Evolutionary conservation across 2,113 vertebrate species (phyloP).

Genomic region (Seriola aureovittata): DNA sequence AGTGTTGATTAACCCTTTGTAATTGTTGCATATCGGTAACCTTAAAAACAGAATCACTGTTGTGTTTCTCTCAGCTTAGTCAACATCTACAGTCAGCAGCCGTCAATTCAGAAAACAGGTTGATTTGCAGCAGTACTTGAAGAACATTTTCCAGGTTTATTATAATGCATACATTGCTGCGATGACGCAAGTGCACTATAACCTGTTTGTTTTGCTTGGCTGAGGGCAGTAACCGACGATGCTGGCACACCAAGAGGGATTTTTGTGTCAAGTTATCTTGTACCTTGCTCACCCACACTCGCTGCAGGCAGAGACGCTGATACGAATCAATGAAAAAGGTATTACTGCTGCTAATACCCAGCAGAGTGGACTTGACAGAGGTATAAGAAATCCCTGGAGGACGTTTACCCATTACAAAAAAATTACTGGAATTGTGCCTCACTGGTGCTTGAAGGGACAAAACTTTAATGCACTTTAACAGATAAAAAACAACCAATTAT

Average conservation of each 20-base stretch:
- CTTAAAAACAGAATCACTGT: constrained; percentile 2
- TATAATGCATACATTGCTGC: background rate
- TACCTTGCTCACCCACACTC: constrained; percentile 15
- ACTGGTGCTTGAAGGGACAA: constrained; percentile 13
- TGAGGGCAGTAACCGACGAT: constrained; percentile 19
- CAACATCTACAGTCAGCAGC: constrained; percentile 2
- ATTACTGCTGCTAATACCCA: constrained; percentile 60
- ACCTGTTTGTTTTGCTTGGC: constrained; percentile 55
- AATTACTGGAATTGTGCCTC: constrained; percentile 34
- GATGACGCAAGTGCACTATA: background rate
- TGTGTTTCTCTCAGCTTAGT: background rate
- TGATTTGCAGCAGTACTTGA: constrained; percentile 19
- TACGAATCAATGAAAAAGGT: constrained; percentile 63
- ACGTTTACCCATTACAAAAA: constrained; percentile 37
- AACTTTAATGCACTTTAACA: constrained; percentile 19
- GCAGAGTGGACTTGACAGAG: constrained; percentile 51
- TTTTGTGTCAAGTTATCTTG: constrained; percentile 38
- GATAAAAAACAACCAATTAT: constrained; percentile 43
- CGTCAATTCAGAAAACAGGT: constrained; percentile 11
- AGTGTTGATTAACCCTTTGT: constrained; percentile 33
- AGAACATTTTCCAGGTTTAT: constrained; percentile 16
- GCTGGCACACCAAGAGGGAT: constrained; percentile 12
- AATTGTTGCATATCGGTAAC: constrained; percentile 24
- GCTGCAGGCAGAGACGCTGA: constrained; percentile 48
- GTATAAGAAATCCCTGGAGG: constrained; percentile 39